Evolutionary conservation across 1,140 invertebrate genomes (phyloP).

Genomic region (Dendrolimus punctatus): DNA sequence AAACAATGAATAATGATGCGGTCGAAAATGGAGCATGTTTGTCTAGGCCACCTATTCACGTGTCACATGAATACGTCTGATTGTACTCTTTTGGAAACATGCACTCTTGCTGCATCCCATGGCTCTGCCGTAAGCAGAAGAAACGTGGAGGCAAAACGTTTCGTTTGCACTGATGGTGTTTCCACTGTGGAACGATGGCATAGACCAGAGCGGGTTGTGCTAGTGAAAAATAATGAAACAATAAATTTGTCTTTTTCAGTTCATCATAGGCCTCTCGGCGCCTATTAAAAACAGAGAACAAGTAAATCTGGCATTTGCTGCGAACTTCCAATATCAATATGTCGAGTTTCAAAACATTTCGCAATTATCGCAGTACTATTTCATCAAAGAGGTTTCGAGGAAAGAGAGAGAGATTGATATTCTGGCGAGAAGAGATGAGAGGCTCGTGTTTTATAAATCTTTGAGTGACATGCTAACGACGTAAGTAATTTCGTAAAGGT

Average conservation of each 20-base stretch:
- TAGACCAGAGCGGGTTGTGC: neutral
- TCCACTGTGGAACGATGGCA: neutral
- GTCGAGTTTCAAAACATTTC: slow-evolving; percentile 44
- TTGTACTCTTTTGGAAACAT: no score
- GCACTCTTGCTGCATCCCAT: no score
- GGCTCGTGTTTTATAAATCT: slow-evolving; percentile 50
- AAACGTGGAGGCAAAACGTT: neutral
- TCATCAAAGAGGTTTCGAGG: slow-evolving; percentile 48
- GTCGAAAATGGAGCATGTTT: no score
- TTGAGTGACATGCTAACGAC: slow-evolving; percentile 42
- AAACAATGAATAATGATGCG: no score
- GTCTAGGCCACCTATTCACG: no score
- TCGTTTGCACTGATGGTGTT: neutral
- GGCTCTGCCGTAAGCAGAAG: neutral
- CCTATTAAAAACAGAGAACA: slow-evolving; percentile 47
- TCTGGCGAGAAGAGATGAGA: slow-evolving; percentile 36
- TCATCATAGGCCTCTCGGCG: slow-evolving; percentile 46
- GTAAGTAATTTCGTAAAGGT: slow-evolving; percentile 37
- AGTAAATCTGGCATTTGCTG: slow-evolving; percentile 43
- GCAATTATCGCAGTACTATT: slow-evolving; percentile 53
- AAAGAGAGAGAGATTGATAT: slow-evolving; percentile 41
- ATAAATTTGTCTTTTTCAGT: slow-evolving; percentile 28
- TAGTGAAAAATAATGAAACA: neutral
- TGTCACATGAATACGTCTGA: no score
- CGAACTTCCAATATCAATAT: slow-evolving; percentile 66